phyloP scores from a whole-genome alignment of 2,113 vertebrate species.

The Microtus montanus region DNA sequence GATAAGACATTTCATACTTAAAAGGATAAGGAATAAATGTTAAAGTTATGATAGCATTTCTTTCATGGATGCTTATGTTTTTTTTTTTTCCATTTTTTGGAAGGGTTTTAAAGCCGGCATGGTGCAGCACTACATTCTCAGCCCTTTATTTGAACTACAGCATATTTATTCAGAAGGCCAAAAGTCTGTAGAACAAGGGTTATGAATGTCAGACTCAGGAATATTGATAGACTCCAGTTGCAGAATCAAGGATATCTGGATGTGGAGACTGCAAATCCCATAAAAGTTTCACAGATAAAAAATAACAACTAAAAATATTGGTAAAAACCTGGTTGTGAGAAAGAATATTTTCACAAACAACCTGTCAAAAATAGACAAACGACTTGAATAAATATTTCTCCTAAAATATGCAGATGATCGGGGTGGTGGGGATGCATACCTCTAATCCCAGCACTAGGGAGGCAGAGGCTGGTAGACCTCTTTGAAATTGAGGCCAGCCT shows the following conservation, averaged over 20 bases:
- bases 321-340: constrained; percentile 36
- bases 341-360: neutral
- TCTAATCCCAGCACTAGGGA: neutral
- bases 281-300: constrained; percentile 36
- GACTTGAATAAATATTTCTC: neutral
- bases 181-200: neutral
- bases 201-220: neutral
- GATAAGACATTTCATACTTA: constrained; percentile 67
- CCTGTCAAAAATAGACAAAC: neutral
- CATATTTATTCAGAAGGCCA: constrained; percentile 35
- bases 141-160: constrained; percentile 33
- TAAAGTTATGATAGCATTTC: constrained; percentile 55
- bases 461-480: neutral
- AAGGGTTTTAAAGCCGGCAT: neutral
- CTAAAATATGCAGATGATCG: neutral
- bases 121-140: neutral
- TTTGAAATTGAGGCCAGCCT: neutral
- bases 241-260: neutral
- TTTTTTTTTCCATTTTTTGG: constrained; percentile 44
- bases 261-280: neutral
- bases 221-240: neutral
- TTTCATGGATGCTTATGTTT: constrained; percentile 33
- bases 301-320: constrained; percentile 18
- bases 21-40: constrained; percentile 45
- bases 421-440: neutral